These are phyloP conservation scores for Dicerorhinus sumatrensis DNA, from an alignment of 2,113 vertebrate genomes.

Conservation along the genomic window DNA sequence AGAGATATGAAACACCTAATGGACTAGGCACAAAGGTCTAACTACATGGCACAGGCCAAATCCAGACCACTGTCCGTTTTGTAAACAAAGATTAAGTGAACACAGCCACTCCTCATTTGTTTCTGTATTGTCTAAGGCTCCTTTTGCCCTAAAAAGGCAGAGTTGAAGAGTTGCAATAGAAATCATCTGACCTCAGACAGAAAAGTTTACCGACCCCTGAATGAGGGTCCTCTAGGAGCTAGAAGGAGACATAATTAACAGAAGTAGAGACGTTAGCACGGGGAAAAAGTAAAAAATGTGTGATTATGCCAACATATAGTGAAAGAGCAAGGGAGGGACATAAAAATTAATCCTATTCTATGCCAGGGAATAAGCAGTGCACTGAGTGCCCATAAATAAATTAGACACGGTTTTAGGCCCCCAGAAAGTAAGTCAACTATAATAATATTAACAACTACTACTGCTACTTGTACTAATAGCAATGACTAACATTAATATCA, in stretches of 20 bases:
- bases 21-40: background rate
- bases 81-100: constrained; percentile 14
- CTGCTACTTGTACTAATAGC: background rate
- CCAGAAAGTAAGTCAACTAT: background rate
- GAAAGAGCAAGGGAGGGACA: background rate
- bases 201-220: background rate
- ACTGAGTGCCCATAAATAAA: background rate
- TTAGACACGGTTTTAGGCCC: background rate
- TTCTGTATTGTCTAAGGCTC: background rate
- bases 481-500: background rate
- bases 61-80: background rate
- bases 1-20: background rate
- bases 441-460: background rate
- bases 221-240: background rate
- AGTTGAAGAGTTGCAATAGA: background rate
- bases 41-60: background rate
- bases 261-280: background rate
- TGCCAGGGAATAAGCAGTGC: background rate
- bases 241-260: background rate
- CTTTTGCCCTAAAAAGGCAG: background rate
- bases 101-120: background rate
- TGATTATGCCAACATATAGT: background rate
- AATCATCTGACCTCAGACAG: background rate
- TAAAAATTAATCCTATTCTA: background rate
- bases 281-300: background rate